phyloP scores from a whole-genome alignment of 2,113 vertebrate genomes.

The Heterotilapia buettikoferi region DNA sequence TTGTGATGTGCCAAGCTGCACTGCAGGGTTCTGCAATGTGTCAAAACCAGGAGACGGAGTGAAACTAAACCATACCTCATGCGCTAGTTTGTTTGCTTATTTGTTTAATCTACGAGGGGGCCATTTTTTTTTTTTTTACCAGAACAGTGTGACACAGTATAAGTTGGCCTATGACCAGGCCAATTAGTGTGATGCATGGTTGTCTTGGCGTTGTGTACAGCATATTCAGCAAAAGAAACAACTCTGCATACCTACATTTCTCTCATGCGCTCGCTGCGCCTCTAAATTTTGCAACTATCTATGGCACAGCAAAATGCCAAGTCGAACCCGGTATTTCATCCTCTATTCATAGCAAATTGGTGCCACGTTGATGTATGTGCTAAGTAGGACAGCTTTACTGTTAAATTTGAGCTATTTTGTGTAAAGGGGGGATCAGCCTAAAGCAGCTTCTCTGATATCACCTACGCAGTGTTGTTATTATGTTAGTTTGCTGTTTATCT shows the following conservation, averaged over 20 bases:
- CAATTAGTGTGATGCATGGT: constrained; percentile 54
- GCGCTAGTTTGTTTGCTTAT: constrained; percentile 1
- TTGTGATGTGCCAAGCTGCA: neutral
- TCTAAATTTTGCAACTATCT: constrained; percentile 12
- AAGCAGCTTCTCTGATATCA: neutral
- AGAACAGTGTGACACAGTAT: neutral
- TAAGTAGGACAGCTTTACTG: neutral
- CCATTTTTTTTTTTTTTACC: constrained; percentile 8
- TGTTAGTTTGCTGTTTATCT: neutral
- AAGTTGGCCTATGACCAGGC: constrained; percentile 36
- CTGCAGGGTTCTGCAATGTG: neutral
- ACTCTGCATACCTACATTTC: neutral
- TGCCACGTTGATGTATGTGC: neutral
- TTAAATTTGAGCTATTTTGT: neutral
- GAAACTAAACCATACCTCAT: neutral
- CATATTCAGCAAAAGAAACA: constrained; percentile 38
- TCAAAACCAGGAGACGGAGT: neutral
- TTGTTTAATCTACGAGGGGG: constrained; percentile 1
- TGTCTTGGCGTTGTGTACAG: neutral
- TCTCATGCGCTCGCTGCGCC: neutral
- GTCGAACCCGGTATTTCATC: neutral
- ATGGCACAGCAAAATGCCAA: constrained; percentile 19
- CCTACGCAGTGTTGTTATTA: neutral
- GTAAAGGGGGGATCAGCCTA: neutral
- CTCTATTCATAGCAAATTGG: neutral